phyloP scores from a whole-genome alignment of 2,888 invertebrate genomes.

The Incurvaria masculella region DNA sequence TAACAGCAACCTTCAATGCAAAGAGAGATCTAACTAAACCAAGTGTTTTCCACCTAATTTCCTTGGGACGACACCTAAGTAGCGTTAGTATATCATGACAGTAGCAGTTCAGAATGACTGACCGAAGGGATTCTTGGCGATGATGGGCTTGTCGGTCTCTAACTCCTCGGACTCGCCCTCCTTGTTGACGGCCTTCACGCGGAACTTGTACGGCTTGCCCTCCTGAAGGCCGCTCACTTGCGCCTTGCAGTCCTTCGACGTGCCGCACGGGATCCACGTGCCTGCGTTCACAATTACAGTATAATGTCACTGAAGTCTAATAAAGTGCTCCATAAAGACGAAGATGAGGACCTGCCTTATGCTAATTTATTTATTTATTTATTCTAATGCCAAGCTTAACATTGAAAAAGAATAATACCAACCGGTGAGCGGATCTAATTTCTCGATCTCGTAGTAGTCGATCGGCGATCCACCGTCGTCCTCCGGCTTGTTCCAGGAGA shows the following conservation, averaged over 20 bases:
- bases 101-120: too few species aligned
- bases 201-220: slow-evolving; percentile 97
- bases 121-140: slow-evolving; percentile 99
- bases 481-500: slow-evolving; percentile 91
- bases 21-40: too few species aligned
- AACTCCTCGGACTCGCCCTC: slow-evolving; percentile 97
- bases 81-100: too few species aligned
- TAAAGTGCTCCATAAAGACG: too few species aligned
- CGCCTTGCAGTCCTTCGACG: slow-evolving; percentile 81
- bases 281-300: too few species aligned
- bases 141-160: slow-evolving; percentile 88
- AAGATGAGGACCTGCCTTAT: not conserved
- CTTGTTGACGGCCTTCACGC: slow-evolving; percentile 96
- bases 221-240: slow-evolving; percentile 77
- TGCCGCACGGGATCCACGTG: slow-evolving; percentile 92
- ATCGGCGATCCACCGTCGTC: slow-evolving; percentile 95
- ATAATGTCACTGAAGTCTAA: too few species aligned
- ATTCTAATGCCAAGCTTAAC: not conserved
- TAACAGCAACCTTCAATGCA: too few species aligned
- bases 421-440: slow-evolving; percentile 82
- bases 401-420: slow-evolving; percentile 10
- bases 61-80: too few species aligned
- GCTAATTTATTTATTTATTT: not conserved
- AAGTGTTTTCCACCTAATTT: too few species aligned
- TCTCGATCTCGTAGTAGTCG: slow-evolving; percentile 95